phyloP scores from a whole-genome alignment of 2,113 vertebrate species.

The Pseudonaja textilis region DNA sequence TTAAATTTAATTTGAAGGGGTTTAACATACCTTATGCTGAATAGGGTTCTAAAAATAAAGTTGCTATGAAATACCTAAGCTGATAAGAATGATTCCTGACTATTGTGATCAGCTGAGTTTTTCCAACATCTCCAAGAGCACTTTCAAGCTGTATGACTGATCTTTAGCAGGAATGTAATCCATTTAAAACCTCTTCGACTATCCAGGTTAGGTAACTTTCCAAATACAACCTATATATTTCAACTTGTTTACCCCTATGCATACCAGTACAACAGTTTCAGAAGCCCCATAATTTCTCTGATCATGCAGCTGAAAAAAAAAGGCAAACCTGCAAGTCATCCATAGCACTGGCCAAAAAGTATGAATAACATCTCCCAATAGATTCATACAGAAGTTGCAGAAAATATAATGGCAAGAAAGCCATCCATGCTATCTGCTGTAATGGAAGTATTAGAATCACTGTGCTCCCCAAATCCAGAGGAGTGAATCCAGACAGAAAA shows the following conservation, averaged over 20 bases:
- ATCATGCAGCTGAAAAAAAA: not conserved
- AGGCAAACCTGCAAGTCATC: not conserved
- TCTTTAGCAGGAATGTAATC: not conserved
- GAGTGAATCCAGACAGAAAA: not conserved
- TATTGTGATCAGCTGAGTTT: not conserved
- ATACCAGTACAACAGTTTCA: not conserved
- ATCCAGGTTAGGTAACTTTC: not conserved
- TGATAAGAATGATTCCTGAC: not conserved
- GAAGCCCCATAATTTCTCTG: not conserved
- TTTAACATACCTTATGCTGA: not conserved
- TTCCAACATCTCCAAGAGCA: too few species aligned
- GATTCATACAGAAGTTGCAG: not conserved
- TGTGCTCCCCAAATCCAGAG: not conserved
- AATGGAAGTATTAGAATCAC: not conserved
- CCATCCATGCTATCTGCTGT: not conserved
- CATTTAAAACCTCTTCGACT: too few species aligned
- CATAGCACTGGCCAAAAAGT: not conserved
- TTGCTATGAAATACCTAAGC: not conserved
- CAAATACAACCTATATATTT: not conserved
- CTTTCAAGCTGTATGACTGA: not conserved
- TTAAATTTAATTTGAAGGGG: not conserved
- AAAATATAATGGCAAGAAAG: not conserved
- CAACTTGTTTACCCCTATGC: not conserved
- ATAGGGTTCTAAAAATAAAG: too few species aligned
- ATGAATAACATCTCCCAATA: not conserved